A percentile compares a stretch with the other conserved stretches of the same genome.
These are phyloP conservation scores for Leptinotarsa rubiginosa DNA, from an alignment of 2,888 invertebrate species.

Conservation along the genomic window DNA sequence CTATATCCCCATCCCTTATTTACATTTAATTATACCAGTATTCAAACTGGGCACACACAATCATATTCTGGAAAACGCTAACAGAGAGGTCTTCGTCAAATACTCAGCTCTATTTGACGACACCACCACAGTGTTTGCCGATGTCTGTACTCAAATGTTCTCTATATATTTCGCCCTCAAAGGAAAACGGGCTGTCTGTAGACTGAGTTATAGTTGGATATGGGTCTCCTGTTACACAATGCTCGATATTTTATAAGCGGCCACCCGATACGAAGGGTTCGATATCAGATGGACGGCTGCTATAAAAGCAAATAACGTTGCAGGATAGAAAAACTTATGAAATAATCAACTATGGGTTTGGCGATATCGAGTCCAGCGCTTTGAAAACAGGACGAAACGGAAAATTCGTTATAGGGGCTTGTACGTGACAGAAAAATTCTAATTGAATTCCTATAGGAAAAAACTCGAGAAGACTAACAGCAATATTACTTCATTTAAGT, in stretches of 20 bases:
- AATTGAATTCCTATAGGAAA: no score
- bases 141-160: slow-evolving; percentile 27
- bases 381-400: no score
- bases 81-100: slow-evolving; percentile 43
- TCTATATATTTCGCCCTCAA: slow-evolving; percentile 32
- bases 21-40: slow-evolving; percentile 51
- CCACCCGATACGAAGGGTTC: neutral
- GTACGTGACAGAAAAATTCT: no score
- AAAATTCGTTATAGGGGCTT: no score
- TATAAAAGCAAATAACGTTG: neutral
- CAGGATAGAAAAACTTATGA: neutral
- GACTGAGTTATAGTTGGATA: slow-evolving; percentile 30
- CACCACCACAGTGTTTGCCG: slow-evolving; percentile 42
- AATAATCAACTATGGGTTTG: neutral
- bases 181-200: slow-evolving; percentile 27
- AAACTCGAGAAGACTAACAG: no score
- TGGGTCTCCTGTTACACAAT: slow-evolving; percentile 29
- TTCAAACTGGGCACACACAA: slow-evolving; percentile 42
- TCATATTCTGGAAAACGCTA: slow-evolving; percentile 34
- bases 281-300: slow-evolving; percentile 7
- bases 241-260: slow-evolving; percentile 8
- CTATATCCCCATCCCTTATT: slow-evolving; percentile 39
- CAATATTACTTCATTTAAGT: no score
- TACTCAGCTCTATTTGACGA: slow-evolving; percentile 46
- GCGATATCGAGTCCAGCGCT: neutral